Percentiles rank a stretch among this genome's conserved stretches.
Conservation (phyloP, 2,113 vertebrate species). For the Rhineura floridana region DNA sequence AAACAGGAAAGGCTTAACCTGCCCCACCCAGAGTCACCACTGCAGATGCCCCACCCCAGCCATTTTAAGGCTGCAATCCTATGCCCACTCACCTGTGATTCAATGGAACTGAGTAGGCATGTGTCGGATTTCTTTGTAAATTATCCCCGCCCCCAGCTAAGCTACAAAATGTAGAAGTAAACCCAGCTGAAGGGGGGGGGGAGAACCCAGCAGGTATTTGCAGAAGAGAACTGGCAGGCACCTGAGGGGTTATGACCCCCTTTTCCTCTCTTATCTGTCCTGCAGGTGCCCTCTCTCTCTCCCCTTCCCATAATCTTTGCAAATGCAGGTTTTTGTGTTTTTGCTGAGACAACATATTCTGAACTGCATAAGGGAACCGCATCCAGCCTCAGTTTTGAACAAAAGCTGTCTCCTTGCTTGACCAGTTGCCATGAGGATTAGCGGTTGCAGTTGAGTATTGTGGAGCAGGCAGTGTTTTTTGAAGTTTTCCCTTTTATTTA, state of each 20-base stretch:
- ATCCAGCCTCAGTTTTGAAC: not conserved
- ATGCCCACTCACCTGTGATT: not conserved
- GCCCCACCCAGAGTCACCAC: not conserved
- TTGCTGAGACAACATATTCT: not conserved
- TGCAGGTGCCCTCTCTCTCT: not conserved
- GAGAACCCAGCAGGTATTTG: not conserved
- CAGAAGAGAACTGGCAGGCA: not conserved
- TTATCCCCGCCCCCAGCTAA: not conserved
- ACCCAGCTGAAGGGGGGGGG: not conserved
- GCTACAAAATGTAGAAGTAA: not conserved
- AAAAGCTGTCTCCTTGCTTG: not conserved
- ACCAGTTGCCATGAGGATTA: not conserved
- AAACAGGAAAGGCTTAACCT: not conserved
- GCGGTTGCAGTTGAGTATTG: not conserved
- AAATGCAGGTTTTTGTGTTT: not conserved
- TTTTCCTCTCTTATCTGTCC: too few species aligned
- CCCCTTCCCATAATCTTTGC: not conserved
- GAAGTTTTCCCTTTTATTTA: conserved; percentile 16
- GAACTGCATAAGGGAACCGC: too few species aligned
- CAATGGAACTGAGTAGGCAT: not conserved
- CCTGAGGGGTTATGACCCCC: not conserved
- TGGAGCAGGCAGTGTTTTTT: not conserved
- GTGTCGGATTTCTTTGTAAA: too few species aligned
- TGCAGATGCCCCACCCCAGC: not conserved
- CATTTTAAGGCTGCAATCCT: not conserved